Base-by-base conservation (phyloP, 2,888 invertebrate genomes). In the Heterodera filipjevi region DNA sequence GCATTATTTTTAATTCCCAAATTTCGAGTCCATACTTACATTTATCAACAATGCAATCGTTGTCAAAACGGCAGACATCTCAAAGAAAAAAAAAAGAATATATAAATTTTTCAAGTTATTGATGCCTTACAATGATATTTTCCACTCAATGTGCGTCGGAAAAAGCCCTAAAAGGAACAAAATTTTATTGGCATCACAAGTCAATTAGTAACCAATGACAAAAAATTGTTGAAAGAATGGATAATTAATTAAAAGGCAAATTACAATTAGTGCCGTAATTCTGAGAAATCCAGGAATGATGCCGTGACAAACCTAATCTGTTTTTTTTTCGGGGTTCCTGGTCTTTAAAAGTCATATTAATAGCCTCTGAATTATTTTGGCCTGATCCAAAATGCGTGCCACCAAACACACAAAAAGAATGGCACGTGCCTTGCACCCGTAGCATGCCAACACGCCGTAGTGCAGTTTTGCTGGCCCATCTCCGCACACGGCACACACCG, bases 11-110 rank as follows among this genome's bases (percentile, higher is more conserved):
- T 0, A 2, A n/a, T 66, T 66, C 12, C 66, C 0, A 2, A 46
- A 3, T 33, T 39, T 44, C 14, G 30, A 71, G n/a, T 75, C 22
- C 14, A 35, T 49, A 76, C 82, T 81, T 79, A 87, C 87, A 86
- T 85, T 89, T 89, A 79, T 88, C 87, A 30, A 88, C 88, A 64
- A 87, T 83, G 76, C 88, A 88, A 78, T 88, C 87, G 80, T 89
- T 88, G 49, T 85, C 86, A 74, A 88, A 88, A 68, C 88, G 82
- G 78, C 88, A 88, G 27, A 84, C 86, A 80, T 88, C 59, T 59
- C 14, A 53, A 53, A 2, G n/a, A 5, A 5, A 6, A 27, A 59
- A 59, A 59, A 59, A 12, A 27, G 6, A 12, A 39, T 39, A 10
- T 49, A 49, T 16, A 14, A 12, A 49, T 3, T 19, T 10, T 44